Evolutionary conservation across 92 coral and sea anemone species (phyloP).

Genomic region (Epizoanthus illoricatus): DNA sequence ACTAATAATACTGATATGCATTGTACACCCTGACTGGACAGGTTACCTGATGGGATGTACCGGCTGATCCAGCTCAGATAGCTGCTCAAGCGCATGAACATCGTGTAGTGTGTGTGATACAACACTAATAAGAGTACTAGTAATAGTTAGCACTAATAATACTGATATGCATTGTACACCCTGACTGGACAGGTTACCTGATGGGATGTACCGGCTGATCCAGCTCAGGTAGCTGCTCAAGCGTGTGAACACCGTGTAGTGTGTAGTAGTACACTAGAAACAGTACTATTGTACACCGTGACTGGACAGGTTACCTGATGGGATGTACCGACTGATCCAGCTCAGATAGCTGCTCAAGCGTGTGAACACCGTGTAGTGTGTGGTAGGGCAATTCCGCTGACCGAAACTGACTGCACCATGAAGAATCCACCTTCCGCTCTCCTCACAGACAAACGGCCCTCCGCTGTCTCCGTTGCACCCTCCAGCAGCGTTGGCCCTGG

Average conservation of each 20-base stretch:
- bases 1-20: too few relatives aligned
- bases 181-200: neutral
- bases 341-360: slow-evolving; percentile 51
- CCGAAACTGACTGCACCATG: slow-evolving; percentile 86
- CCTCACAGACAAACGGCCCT: slow-evolving; percentile 69
- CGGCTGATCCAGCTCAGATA: slow-evolving; percentile 57
- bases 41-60: slow-evolving; percentile 25
- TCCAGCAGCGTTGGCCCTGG: slow-evolving; percentile 54
- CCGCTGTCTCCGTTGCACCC: slow-evolving; percentile 81
- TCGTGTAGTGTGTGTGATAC: slow-evolving; percentile 70
- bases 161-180: too few relatives aligned
- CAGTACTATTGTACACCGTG: too few relatives aligned
- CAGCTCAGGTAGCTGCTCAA: slow-evolving; percentile 55
- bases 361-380: slow-evolving; percentile 69
- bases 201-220: slow-evolving; percentile 48
- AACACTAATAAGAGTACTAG: too few relatives aligned
- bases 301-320: neutral
- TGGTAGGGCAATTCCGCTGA: slow-evolving; percentile 55
- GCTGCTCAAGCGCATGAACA: slow-evolving; percentile 59
- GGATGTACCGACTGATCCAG: slow-evolving; percentile 57
- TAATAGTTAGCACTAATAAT: too few relatives aligned
- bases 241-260: slow-evolving; percentile 71
- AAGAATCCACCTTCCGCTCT: slow-evolving; percentile 66
- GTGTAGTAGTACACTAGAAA: slow-evolving; percentile 30
- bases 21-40: too few relatives aligned